These are phyloP conservation scores for Thaumetopoea pityocampa DNA, from an alignment of 1,140 invertebrate species.

Conservation along the genomic window DNA sequence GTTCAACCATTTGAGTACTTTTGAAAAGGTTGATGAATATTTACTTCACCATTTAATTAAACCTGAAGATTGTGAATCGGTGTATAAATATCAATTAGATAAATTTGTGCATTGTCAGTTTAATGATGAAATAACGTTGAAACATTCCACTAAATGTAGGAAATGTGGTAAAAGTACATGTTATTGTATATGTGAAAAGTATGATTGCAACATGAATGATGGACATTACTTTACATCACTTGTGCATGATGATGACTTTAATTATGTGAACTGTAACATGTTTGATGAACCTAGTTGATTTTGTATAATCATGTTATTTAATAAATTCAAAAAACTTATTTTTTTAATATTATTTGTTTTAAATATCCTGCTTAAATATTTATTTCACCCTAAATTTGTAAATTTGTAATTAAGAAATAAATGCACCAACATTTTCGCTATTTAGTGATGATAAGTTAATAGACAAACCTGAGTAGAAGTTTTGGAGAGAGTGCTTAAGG, in stretches of 20 bases:
- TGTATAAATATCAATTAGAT: slow-evolving; percentile 39
- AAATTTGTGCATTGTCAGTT: slow-evolving; percentile 54
- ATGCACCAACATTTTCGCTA: no score
- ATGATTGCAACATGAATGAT: slow-evolving; percentile 42
- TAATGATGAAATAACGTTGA: slow-evolving; percentile 49
- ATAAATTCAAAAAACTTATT: no score
- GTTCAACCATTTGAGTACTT: slow-evolving; percentile 87
- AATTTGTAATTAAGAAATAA: no score
- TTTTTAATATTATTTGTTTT: no score
- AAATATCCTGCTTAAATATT: no score
- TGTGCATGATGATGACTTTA: slow-evolving; percentile 48
- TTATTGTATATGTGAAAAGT: slow-evolving; percentile 56
- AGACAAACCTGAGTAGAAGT: no score
- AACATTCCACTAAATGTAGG: slow-evolving; percentile 58
- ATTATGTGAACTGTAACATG: slow-evolving; percentile 64
- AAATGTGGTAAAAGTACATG: slow-evolving; percentile 48
- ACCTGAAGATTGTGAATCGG: slow-evolving; percentile 48
- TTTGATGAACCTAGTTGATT: slow-evolving; percentile 51
- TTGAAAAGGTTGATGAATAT: slow-evolving; percentile 83
- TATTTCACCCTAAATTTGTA: no score
- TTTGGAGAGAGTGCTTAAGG: no score
- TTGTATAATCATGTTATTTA: no score
- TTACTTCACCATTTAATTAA: slow-evolving; percentile 78
- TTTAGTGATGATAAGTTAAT: no score
- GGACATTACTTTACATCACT: slow-evolving; percentile 52